Conservation (phyloP, 2,888 invertebrate genomes). For the Notocelia uddmanniana region DNA sequence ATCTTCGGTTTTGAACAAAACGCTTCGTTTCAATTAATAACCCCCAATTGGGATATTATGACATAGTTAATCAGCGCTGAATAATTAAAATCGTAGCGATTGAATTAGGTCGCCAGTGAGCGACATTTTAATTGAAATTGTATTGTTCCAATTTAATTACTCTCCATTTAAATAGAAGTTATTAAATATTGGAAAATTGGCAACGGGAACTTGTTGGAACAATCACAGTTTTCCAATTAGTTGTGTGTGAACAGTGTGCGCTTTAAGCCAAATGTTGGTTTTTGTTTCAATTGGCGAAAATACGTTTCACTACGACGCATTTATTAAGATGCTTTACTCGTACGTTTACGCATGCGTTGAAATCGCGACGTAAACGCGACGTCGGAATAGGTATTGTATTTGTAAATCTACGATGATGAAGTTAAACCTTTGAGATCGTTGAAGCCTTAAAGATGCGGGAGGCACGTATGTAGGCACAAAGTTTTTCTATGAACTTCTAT, state of each 20-base stretch:
- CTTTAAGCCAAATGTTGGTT: background rate
- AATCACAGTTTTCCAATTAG: constrained; percentile 27
- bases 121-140: constrained; percentile 23
- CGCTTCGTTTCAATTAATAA: background rate
- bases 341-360: too few species aligned
- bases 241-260: background rate
- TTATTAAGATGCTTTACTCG: too few species aligned
- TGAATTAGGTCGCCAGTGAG: constrained; percentile 31
- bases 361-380: too few species aligned
- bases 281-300: background rate
- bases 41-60: background rate
- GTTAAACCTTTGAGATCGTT: too few species aligned
- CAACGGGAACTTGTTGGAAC: constrained; percentile 21
- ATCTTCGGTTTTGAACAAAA: background rate
- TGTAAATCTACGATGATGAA: too few species aligned
- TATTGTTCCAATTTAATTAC: constrained; percentile 29
- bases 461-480: too few species aligned
- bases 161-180: constrained; percentile 24
- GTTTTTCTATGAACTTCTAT: too few species aligned
- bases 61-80: constrained; percentile 2
- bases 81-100: constrained; percentile 16
- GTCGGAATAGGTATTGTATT: too few species aligned
- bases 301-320: background rate
- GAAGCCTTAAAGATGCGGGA: too few species aligned
- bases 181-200: constrained; percentile 39